These are phyloP conservation scores for Alces alces DNA, from an alignment of 2,113 vertebrate genomes.

Conservation along the genomic window DNA sequence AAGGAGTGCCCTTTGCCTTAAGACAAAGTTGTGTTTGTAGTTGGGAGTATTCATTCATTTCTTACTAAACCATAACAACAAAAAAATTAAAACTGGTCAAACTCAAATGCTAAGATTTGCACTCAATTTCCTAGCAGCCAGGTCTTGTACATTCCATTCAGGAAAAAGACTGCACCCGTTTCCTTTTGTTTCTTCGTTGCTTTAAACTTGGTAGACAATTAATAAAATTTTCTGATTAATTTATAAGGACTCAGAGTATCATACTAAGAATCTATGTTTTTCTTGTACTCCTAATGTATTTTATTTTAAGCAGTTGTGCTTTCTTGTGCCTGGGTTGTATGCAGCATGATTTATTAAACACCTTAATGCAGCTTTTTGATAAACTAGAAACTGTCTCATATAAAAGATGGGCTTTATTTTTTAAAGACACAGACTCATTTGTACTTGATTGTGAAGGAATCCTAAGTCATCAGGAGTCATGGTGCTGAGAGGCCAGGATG, in stretches of 20 bases:
- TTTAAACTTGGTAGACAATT: conserved; percentile 9
- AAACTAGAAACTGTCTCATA: conserved; percentile 19
- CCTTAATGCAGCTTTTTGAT: conserved; percentile 27
- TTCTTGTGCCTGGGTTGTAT: not conserved
- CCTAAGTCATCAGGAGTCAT: not conserved
- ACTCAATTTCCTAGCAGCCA: not conserved
- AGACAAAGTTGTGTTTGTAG: not conserved
- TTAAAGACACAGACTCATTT: conserved; percentile 22
- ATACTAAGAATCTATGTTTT: not conserved
- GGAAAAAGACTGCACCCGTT: not conserved
- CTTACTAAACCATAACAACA: not conserved
- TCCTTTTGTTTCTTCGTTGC: not conserved
- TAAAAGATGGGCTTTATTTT: conserved; percentile 38
- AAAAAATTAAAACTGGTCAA: not conserved
- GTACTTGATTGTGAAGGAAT: conserved; percentile 13
- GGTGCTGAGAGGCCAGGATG: not conserved
- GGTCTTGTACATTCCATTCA: not conserved
- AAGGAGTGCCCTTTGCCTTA: not conserved
- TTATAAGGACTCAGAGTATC: not conserved
- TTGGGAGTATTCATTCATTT: not conserved
- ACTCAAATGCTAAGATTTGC: not conserved
- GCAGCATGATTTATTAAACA: conserved; percentile 43
- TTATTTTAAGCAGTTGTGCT: conserved; percentile 19
- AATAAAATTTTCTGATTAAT: conserved; percentile 30
- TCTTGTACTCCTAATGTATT: not conserved